Percentiles rank a stretch among this genome's conserved stretches.
Conservation (phyloP, 2,888 invertebrate genomes). For the Rhagophthalmus giganteus region DNA sequence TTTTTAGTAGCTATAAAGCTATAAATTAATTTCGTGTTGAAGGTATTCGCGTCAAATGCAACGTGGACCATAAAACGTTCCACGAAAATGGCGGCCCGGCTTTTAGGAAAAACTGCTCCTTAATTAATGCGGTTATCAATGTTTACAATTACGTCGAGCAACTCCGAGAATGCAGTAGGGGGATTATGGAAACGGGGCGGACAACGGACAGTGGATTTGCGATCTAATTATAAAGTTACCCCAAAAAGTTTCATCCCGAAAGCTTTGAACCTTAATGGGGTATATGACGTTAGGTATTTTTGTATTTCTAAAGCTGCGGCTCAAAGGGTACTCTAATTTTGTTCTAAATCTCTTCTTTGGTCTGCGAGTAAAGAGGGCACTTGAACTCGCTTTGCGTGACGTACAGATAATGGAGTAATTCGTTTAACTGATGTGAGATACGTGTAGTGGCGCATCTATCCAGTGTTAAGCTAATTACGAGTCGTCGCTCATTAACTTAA, state of each 20-base stretch:
- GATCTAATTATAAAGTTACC: slow-evolving; percentile 48
- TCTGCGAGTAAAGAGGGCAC: slow-evolving; percentile 16
- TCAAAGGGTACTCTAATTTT: slow-evolving; percentile 19
- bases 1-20: slow-evolving; percentile 18
- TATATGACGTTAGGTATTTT: slow-evolving; percentile 27
- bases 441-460: slow-evolving; percentile 50
- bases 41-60: too few relatives aligned
- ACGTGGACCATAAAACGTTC: too few relatives aligned
- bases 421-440: slow-evolving; percentile 43
- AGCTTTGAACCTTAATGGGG: slow-evolving; percentile 30
- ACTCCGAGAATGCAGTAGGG: slow-evolving; percentile 30
- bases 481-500: slow-evolving; percentile 55
- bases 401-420: slow-evolving; percentile 40
- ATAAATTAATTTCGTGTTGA: slow-evolving; percentile 18
- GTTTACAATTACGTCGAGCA: slow-evolving; percentile 35
- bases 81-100: too few relatives aligned
- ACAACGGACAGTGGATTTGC: slow-evolving; percentile 38
- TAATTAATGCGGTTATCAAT: slow-evolving; percentile 39
- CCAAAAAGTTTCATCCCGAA: slow-evolving; percentile 32
- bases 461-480: slow-evolving; percentile 53
- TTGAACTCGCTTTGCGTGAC: slow-evolving; percentile 28
- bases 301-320: slow-evolving; percentile 19
- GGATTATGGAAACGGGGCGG: slow-evolving; percentile 30
- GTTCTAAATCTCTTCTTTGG: slow-evolving; percentile 24
- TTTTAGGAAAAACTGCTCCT: slow-evolving; percentile 22